phyloP scores from a whole-genome alignment of 2,888 invertebrate species.

The Watsonalla binaria region DNA sequence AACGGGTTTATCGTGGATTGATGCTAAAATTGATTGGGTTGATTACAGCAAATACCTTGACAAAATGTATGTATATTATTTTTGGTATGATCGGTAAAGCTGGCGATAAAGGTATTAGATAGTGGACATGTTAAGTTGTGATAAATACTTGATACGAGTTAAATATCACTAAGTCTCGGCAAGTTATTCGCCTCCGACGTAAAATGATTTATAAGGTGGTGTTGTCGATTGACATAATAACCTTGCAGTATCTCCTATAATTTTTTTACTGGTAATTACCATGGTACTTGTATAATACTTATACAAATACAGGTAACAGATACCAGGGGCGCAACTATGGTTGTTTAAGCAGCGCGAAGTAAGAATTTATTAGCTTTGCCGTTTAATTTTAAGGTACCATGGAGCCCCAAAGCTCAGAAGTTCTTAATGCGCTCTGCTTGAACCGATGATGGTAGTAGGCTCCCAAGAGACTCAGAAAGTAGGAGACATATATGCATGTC shows the following conservation, averaged over 20 bases:
- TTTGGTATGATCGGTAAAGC: constrained; percentile 51
- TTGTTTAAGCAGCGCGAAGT: too few relatives aligned
- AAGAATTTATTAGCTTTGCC: too few relatives aligned
- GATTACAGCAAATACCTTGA: constrained; percentile 47
- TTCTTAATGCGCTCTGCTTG: too few relatives aligned
- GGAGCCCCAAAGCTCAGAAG: too few relatives aligned
- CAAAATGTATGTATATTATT: constrained; percentile 36
- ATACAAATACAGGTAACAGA: too few relatives aligned
- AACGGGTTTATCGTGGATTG: constrained; percentile 52
- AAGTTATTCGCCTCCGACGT: constrained; percentile 32
- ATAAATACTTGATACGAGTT: constrained; percentile 25
- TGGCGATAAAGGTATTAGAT: constrained; percentile 46
- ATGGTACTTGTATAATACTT: neutral
- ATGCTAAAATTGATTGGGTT: constrained; percentile 60
- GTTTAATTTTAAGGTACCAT: too few relatives aligned
- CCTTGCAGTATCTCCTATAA: neutral
- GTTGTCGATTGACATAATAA: constrained; percentile 17
- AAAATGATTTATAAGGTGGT: constrained; percentile 31
- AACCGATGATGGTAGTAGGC: too few relatives aligned
- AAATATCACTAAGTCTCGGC: constrained; percentile 32
- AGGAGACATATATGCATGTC: too few relatives aligned
- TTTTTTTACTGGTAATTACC: constrained; percentile 6
- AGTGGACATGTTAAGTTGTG: constrained; percentile 36
- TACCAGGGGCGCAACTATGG: too few relatives aligned
- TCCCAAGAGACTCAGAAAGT: too few relatives aligned